Percentiles rank a stretch among this genome's conserved stretches.
Evolutionary conservation across 2,797 vertebrate species (phyloP).

Genomic region (Spea hammondii): DNA sequence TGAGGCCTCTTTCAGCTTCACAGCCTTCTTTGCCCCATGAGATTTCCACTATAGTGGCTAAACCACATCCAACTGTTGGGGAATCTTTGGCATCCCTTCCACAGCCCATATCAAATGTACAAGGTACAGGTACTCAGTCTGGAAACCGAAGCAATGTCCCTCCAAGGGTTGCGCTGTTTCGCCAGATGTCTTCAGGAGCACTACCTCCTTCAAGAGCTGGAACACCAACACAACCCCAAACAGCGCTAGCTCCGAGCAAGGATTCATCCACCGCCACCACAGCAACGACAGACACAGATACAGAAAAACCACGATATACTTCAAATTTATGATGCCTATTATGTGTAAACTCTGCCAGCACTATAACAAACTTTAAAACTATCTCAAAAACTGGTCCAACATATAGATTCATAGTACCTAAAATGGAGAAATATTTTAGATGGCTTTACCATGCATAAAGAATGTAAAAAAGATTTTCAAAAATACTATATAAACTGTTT

Average conservation of each 20-base stretch:
- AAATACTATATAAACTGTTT: conserved; percentile 57
- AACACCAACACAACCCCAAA: conserved; percentile 64
- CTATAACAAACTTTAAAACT: conserved; percentile 63
- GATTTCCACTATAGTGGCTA: conserved; percentile 76
- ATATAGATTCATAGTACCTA: conserved; percentile 82
- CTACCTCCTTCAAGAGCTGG: conserved; percentile 81
- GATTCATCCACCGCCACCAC: conserved; percentile 79
- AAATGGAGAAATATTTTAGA: conserved; percentile 91
- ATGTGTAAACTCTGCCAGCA: conserved; percentile 71
- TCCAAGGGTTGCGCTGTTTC: conserved; percentile 87
- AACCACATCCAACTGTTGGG: conserved; percentile 85
- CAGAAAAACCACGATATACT: conserved; percentile 95
- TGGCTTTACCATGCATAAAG: conserved; percentile 83
- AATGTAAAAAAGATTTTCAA: conserved; percentile 75
- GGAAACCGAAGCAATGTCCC: conserved; percentile 80
- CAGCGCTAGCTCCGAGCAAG: conserved; percentile 61
- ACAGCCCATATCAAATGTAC: conserved; percentile 72
- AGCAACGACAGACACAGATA: conserved; percentile 90
- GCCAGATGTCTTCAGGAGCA: conserved; percentile 96
- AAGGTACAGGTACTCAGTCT: conserved; percentile 74
- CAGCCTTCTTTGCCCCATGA: conserved; percentile 97
- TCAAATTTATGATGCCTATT: conserved; percentile 95
- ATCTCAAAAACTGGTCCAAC: conserved; percentile 74
- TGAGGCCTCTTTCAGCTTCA: conserved; percentile 92
- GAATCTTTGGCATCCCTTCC: conserved; percentile 89